phyloP scores from a whole-genome alignment of 2,888 invertebrate species.

The Heliconius aoede region DNA sequence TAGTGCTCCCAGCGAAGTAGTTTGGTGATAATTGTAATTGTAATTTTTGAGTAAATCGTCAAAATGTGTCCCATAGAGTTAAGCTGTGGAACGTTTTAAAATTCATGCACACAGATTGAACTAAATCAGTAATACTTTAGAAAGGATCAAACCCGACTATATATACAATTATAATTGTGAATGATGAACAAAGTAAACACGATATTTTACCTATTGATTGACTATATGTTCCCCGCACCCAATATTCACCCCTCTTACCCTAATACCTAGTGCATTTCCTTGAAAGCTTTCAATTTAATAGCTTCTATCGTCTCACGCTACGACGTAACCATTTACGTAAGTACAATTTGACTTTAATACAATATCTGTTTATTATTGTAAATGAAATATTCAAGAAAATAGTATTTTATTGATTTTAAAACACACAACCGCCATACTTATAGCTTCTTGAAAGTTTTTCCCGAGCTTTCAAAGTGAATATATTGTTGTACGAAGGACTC shows the following conservation, averaged over 20 bases:
- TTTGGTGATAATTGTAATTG: too few species aligned
- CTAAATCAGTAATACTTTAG: neutral
- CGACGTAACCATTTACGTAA: slow-evolving; percentile 11
- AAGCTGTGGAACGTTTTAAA: too few species aligned
- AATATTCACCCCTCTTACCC: slow-evolving; percentile 51
- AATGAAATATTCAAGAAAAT: neutral
- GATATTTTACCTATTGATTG: slow-evolving; percentile 66
- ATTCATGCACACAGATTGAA: too few species aligned
- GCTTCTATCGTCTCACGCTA: slow-evolving; percentile 29
- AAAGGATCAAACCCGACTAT: slow-evolving; percentile 56
- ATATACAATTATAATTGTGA: slow-evolving; percentile 10
- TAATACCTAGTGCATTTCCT: slow-evolving; percentile 63
- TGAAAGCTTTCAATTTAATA: slow-evolving; percentile 53
- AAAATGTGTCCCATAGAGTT: too few species aligned
- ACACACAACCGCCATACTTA: neutral
- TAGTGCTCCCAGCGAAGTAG: too few species aligned
- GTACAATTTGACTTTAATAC: neutral
- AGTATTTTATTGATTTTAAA: neutral
- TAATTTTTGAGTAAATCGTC: too few species aligned
- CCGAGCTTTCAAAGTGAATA: neutral
- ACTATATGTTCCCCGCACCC: slow-evolving; percentile 54
- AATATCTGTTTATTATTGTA: neutral
- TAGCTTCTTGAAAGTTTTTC: neutral
- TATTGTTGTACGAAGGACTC: slow-evolving; percentile 12
- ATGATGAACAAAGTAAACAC: slow-evolving; percentile 60